These are phyloP conservation scores for Theretra japonica DNA, from an alignment of 2,888 invertebrate genomes.

Conservation along the genomic window DNA sequence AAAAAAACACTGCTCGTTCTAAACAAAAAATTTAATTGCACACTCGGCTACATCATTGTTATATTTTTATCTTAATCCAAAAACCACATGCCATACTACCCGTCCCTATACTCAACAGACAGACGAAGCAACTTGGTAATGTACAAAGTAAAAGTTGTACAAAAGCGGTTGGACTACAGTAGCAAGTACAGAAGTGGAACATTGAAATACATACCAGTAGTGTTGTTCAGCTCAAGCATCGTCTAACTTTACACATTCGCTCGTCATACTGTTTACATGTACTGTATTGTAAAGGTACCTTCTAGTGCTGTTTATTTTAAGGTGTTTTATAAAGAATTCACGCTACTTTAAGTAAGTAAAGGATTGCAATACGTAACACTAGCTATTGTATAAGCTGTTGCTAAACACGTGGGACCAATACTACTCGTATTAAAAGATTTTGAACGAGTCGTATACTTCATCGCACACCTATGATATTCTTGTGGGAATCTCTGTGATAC, in stretches of 20 bases:
- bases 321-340: neutral
- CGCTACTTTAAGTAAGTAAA: too few species aligned
- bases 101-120: neutral
- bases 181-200: constrained; percentile 21
- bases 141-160: constrained; percentile 53
- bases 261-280: constrained; percentile 18
- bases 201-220: constrained; percentile 25
- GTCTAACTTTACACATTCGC: constrained; percentile 28
- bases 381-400: too few species aligned
- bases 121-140: constrained; percentile 44
- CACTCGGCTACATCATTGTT: too few species aligned
- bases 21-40: too few species aligned
- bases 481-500: too few species aligned
- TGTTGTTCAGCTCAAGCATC: neutral
- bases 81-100: neutral
- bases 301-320: neutral
- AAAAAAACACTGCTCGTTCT: too few species aligned
- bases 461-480: neutral
- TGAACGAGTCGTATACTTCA: too few species aligned
- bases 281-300: neutral
- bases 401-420: too few species aligned
- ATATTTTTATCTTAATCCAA: too few species aligned
- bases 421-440: too few species aligned
- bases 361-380: too few species aligned
- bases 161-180: constrained; percentile 41